Evolutionary conservation across 2,888 invertebrate genomes (phyloP), one percentile per base, ranked within the genome.

Genomic region (Therioaphis trifolii): DNA sequence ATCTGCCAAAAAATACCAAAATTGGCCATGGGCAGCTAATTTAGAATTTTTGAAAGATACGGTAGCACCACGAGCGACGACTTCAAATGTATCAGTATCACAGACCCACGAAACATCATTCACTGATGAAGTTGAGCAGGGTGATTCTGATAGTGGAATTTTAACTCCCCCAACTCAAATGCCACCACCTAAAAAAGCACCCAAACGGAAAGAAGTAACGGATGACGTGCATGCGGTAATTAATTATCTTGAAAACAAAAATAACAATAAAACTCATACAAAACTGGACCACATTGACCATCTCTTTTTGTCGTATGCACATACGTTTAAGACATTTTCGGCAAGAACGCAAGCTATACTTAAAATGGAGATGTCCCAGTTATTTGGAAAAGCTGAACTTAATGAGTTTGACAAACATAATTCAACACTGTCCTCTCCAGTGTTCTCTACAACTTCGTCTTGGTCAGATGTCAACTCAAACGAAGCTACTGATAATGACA

Each of bases 11-110:
- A 78, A 78, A 58, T 79, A 79, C 52, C 15, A 58, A 68, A 79
- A 68, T 79, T 79, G 79, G 69, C 79, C 79, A 52, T 79, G 79
- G 79, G 52, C 68, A 1, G 69, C 69, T 61, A 49, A 79, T 69
- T 69, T 79, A 7, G 49, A 69, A 71, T 77, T 77, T 49, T 49
- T 77, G 9, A 77, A 77, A 77, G 63, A 77, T 18, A 63, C 61
- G 61, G 35, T 77, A 46, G 61, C 21, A 63, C 49, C 66, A 11
- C n/a, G 77, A 77, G 11, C 27, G 4, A 61, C 77, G 0, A 40
- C 40, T 77, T 77, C 63, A 18, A 61, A 77, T 29, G 55, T 61
- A 27, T n/a, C n/a, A n/a, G n/a, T n/a, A n/a, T 79, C 58, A 69
- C 40, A 69, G 29, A 68, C 18, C 24, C 29, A 29, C 1, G 76